A percentile compares a stretch with the other conserved stretches of the same genome.
Evolutionary conservation across 2,888 invertebrate species (phyloP).

Genomic region (Caenorhabditis sp.): DNA sequence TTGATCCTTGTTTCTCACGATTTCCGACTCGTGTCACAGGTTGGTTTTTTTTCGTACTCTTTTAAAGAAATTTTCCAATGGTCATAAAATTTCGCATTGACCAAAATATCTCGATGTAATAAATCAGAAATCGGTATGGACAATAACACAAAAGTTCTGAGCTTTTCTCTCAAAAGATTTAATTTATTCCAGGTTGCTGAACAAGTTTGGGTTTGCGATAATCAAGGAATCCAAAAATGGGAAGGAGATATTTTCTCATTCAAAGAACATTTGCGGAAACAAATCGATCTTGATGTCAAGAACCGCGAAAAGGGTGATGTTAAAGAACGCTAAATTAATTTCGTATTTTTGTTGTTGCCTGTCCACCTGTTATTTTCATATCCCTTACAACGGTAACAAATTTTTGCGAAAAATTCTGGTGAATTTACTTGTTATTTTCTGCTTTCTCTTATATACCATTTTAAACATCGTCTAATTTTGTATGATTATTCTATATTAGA

Average conservation of each 20-base stretch:
- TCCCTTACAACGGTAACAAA: background rate
- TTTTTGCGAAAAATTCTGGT: background rate
- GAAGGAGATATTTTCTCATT: conserved; percentile 92
- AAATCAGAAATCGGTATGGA: too few species aligned
- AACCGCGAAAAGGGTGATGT: conserved; percentile 41
- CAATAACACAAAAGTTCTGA: too few species aligned
- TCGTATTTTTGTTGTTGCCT: conserved; percentile 8
- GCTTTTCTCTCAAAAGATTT: too few species aligned
- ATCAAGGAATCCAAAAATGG: conserved; percentile 94
- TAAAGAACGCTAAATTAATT: conserved; percentile 44
- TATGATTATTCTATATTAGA: conserved; percentile 23
- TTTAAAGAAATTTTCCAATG: too few species aligned
- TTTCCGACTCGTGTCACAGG: conserved; percentile 97
- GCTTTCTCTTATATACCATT: conserved; percentile 3
- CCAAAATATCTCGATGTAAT: background rate
- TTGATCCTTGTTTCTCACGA: conserved; percentile 99
- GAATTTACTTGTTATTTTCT: conserved; percentile 15
- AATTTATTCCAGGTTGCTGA: conserved; percentile 90
- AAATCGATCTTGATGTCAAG: conserved; percentile 79
- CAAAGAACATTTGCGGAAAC: conserved; percentile 90
- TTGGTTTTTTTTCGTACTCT: conserved; percentile 71
- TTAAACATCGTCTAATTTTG: background rate
- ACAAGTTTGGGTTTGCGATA: conserved; percentile 99
- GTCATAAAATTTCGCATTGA: too few species aligned
- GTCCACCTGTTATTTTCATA: background rate